Evolutionary conservation across 2,888 invertebrate species (phyloP), one percentile per base, ranked within the genome.

Genomic region (Loripinus fragilis): DNA sequence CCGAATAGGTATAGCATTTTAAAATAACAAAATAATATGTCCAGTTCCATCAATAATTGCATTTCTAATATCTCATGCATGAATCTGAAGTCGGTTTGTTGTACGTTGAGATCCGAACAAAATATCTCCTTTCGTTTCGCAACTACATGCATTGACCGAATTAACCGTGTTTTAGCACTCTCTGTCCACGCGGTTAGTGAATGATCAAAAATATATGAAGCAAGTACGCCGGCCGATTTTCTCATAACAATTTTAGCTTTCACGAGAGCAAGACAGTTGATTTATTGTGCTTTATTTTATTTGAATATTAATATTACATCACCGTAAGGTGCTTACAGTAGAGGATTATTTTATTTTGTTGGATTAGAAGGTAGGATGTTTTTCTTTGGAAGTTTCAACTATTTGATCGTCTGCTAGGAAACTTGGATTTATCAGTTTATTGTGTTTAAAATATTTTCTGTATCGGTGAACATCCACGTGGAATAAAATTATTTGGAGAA

Each of bases 121-220:
- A 2, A 15, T 33, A 10, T 17, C 33, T 33, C 60, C 60, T 60
- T 52, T 52, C 52, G 52, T 5, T 25, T 8, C 33, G 25, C 20
- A 5, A 8, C 38, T 38, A 38, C 38, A 45, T 71, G 75, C 75
- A 71, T 71, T 75, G 83, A 83, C 83, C 83, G 83, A 83, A 17
- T 66, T 83, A 60, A 50, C 30, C 41, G 48, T 38, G 68, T 28
- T 83, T 80, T 83, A 78, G 75, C 83, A 83, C 77, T 55, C 76
- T 38, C 25, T 76, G 76, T 76, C 35, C 83, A 83, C 73, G 83
- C 76, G 80, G 80, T 83, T 71, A 78, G 33, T 33, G 52, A 42
- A 76, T 83, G 83, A 80, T 76, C 42, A 28, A 25, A 41, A 48
- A 73, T 73, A 78, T 78, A 80, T 78, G 71, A 65, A 50, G 28